These are phyloP conservation scores for Chrysopa pallens DNA, from an alignment of 1,140 invertebrate species.

Conservation along the genomic window DNA sequence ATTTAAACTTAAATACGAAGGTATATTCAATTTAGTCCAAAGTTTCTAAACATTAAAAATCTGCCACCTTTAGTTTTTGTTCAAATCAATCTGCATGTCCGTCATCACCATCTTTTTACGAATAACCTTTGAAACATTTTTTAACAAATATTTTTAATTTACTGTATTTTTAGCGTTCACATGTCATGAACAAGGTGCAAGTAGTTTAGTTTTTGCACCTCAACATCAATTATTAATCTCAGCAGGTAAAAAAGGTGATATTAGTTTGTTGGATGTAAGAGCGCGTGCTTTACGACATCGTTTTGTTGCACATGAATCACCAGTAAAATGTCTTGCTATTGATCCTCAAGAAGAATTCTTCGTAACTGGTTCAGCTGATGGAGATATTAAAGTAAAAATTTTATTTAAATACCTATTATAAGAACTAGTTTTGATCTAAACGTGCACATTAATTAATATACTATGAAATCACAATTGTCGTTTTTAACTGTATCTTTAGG, in stretches of 20 bases:
- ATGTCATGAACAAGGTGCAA: slow-evolving; percentile 83
- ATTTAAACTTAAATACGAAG: too few relatives aligned
- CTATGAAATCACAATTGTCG: neutral
- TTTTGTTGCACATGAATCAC: slow-evolving; percentile 80
- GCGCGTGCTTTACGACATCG: slow-evolving; percentile 74
- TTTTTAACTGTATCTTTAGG: too few relatives aligned
- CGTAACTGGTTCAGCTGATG: slow-evolving; percentile 94
- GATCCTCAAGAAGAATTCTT: slow-evolving; percentile 94
- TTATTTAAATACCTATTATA: neutral
- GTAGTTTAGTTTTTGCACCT: slow-evolving; percentile 79
- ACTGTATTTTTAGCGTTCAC: slow-evolving; percentile 48
- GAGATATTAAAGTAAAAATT: slow-evolving; percentile 80
- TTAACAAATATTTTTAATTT: neutral
- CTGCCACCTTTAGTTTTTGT: too few relatives aligned
- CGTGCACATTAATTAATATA: neutral
- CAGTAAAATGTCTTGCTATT: slow-evolving; percentile 86
- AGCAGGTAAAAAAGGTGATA: slow-evolving; percentile 88
- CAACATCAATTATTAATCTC: slow-evolving; percentile 81
- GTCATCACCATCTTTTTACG: too few relatives aligned
- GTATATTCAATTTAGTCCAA: too few relatives aligned
- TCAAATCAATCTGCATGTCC: too few relatives aligned
- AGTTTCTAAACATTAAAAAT: too few relatives aligned
- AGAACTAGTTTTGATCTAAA: neutral
- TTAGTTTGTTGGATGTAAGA: slow-evolving; percentile 87
- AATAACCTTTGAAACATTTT: neutral